phyloP scores from a whole-genome alignment of 2,113 vertebrate genomes.

The Salvelinus namaycush region DNA sequence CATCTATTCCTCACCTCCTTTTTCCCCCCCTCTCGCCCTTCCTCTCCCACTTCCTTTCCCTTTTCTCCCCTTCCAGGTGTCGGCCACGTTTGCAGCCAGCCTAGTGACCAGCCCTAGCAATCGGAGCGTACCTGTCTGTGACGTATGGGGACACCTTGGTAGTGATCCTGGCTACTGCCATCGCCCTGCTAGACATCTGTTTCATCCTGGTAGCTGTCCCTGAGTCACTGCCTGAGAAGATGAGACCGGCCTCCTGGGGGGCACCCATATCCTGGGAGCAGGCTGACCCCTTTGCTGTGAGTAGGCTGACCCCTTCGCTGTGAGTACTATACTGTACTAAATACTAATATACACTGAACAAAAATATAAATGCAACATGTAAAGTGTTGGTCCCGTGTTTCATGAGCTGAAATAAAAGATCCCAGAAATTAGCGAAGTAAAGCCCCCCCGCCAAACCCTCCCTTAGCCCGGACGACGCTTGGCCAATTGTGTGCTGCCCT shows the following conservation, averaged over 20 bases:
- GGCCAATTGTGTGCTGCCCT: too few relatives aligned
- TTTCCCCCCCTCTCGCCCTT: neutral
- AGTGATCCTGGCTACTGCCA: slow-evolving; percentile 85
- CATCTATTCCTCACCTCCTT: too few relatives aligned
- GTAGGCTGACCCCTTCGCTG: slow-evolving; percentile 45
- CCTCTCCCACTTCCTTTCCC: neutral
- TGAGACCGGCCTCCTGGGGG: slow-evolving; percentile 90
- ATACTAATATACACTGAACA: too few relatives aligned
- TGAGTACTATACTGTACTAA: slow-evolving; percentile 61
- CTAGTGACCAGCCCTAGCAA: slow-evolving; percentile 89
- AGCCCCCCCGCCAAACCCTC: too few relatives aligned
- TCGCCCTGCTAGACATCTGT: slow-evolving; percentile 87
- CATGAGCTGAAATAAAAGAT: too few relatives aligned
- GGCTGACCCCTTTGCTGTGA: slow-evolving; percentile 79
- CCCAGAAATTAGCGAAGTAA: too few relatives aligned
- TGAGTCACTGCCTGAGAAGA: slow-evolving; percentile 88
- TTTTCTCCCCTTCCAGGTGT: slow-evolving; percentile 73
- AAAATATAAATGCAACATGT: too few relatives aligned
- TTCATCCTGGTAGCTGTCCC: slow-evolving; percentile 91
- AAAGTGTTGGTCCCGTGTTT: too few relatives aligned
- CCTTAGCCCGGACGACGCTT: too few relatives aligned
- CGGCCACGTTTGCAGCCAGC: slow-evolving; percentile 88
- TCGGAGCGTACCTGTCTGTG: slow-evolving; percentile 86
- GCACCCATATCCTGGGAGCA: slow-evolving; percentile 92
- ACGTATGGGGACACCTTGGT: slow-evolving; percentile 85